A percentile compares a stretch with the other conserved stretches of the same genome.
phyloP scores from a whole-genome alignment of 2,888 invertebrate species.

The Leucophenga montana region DNA sequence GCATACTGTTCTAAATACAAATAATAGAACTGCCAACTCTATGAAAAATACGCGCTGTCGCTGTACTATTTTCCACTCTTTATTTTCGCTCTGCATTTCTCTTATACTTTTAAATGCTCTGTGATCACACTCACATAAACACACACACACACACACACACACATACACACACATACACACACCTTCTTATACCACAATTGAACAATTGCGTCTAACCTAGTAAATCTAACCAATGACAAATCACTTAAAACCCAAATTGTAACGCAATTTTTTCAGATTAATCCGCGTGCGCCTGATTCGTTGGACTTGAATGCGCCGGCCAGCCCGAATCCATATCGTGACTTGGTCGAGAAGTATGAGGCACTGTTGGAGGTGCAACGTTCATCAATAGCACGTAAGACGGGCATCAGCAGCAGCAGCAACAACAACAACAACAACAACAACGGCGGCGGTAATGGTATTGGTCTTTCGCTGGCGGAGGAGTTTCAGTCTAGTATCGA shows the following conservation, averaged over 20 bases:
- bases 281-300: slow-evolving; percentile 54
- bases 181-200: neutral
- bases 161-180: neutral
- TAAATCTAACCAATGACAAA: slow-evolving; percentile 21
- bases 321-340: slow-evolving; percentile 81
- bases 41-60: too few relatives aligned
- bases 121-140: neutral
- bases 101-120: too few relatives aligned
- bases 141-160: slow-evolving; percentile 1
- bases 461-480: slow-evolving; percentile 73
- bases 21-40: too few relatives aligned
- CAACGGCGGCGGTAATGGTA: slow-evolving; percentile 45
- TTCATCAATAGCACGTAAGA: slow-evolving; percentile 76
- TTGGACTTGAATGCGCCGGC: slow-evolving; percentile 69
- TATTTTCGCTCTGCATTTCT: too few relatives aligned
- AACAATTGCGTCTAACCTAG: slow-evolving; percentile 1
- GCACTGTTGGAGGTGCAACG: slow-evolving; percentile 85
- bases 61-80: too few relatives aligned
- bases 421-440: slow-evolving; percentile 70
- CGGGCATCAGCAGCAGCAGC: slow-evolving; percentile 73
- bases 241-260: slow-evolving; percentile 17
- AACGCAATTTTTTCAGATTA: slow-evolving; percentile 14
- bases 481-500: slow-evolving; percentile 85
- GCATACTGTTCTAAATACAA: too few relatives aligned
- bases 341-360: slow-evolving; percentile 89